Conservation (phyloP, 2,113 vertebrate species). For the Hemiprocne comata region DNA sequence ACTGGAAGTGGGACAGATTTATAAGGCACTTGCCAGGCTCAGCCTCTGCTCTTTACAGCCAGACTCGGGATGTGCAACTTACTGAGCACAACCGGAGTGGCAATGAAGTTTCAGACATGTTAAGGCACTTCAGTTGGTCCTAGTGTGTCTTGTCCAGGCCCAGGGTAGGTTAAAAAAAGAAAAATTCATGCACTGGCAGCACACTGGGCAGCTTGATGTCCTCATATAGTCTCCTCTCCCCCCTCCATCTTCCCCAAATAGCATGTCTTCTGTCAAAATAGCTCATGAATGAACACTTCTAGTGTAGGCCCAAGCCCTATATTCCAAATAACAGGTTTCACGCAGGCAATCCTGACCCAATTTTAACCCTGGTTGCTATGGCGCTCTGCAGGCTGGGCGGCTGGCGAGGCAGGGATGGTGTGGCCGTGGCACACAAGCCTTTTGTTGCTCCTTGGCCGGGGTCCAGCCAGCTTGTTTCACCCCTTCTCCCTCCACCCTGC, state of each 20-base stretch:
- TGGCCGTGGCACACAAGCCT: background rate
- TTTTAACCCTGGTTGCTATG: conserved; percentile 41
- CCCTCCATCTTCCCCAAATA: background rate
- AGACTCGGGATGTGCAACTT: background rate
- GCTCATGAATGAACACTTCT: background rate
- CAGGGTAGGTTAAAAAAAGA: background rate
- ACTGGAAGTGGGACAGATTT: background rate
- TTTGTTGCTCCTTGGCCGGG: conserved; percentile 45
- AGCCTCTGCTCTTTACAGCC: accelerated
- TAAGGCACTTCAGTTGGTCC: background rate
- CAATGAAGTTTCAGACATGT: background rate
- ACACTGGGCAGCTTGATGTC: background rate
- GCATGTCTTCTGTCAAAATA: background rate
- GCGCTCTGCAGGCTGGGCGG: background rate
- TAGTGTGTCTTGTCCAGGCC: background rate
- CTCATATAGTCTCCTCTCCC: background rate
- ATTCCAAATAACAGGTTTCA: background rate
- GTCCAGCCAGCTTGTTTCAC: background rate
- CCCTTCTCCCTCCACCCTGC: background rate
- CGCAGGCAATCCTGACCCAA: background rate
- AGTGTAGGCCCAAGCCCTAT: background rate
- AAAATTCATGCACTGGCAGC: background rate
- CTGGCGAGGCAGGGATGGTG: accelerated
- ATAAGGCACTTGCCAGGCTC: background rate
- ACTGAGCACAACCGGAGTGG: background rate